Evolutionary conservation across 2,113 vertebrate genomes (phyloP).

Genomic region (Anoplopoma fimbria): DNA sequence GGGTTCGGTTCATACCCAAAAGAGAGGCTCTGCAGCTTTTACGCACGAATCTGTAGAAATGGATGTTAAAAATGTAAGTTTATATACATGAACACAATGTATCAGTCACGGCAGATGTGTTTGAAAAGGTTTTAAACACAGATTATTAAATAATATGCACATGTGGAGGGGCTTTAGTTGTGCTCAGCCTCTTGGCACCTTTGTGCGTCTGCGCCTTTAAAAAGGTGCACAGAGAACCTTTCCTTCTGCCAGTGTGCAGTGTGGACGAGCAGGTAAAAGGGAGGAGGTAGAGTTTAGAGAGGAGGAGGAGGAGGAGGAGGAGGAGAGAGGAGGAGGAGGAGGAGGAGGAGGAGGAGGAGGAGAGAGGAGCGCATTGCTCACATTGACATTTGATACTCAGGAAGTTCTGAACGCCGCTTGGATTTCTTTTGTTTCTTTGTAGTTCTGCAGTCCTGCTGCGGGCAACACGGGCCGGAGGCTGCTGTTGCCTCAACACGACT

Average conservation of each 20-base stretch:
- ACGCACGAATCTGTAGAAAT: neutral
- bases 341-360: constrained; percentile 4
- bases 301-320: constrained; percentile 9
- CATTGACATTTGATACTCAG: constrained; percentile 89
- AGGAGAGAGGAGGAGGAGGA: constrained; percentile 12
- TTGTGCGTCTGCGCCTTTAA: constrained; percentile 68
- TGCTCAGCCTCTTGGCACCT: too few relatives aligned
- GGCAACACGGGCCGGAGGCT: constrained; percentile 50
- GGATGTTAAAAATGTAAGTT: neutral
- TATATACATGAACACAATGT: neutral
- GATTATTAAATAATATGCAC: neutral
- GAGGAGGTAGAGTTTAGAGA: constrained; percentile 52
- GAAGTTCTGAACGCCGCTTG: constrained; percentile 86
- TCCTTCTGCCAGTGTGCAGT: constrained; percentile 49
- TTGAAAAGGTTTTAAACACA: neutral
- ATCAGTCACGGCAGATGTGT: neutral
- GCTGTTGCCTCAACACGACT: constrained; percentile 35
- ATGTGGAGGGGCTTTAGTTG: fast-evolving
- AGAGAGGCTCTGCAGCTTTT: neutral
- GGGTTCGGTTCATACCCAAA: too few relatives aligned
- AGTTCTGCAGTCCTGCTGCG: constrained; percentile 73
- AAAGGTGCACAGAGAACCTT: constrained; percentile 70
- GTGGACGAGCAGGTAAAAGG: constrained; percentile 75
- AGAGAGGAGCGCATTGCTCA: constrained; percentile 68
- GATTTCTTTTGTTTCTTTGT: constrained; percentile 88